Conservation (phyloP, 2,888 invertebrate genomes). For the Willowsia nigromaculata region DNA sequence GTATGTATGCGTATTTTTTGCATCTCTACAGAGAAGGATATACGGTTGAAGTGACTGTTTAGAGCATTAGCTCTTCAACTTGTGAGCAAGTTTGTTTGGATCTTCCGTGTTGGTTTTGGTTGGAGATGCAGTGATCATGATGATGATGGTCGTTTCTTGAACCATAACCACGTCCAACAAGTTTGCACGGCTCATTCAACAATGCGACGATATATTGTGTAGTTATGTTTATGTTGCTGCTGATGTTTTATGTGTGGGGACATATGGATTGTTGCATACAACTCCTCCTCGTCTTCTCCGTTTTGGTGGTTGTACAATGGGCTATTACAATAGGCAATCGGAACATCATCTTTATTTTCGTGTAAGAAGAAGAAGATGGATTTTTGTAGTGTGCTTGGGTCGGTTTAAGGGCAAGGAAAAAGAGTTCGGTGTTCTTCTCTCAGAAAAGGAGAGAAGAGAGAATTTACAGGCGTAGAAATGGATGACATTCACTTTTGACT, state of each 20-base stretch:
- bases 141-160: conserved; percentile 48
- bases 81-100: background rate
- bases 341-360: conserved; percentile 11
- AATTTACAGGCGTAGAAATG: background rate
- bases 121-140: background rate
- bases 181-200: background rate
- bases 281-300: background rate
- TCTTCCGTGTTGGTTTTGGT: conserved; percentile 64
- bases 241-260: conserved; percentile 12
- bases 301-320: background rate
- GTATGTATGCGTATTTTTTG: background rate
- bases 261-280: background rate
- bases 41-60: conserved; percentile 20
- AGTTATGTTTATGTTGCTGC: background rate
- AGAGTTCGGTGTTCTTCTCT: conserved; percentile 11
- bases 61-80: background rate
- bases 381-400: background rate
- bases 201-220: background rate
- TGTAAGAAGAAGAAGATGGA: background rate
- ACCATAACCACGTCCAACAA: conserved; percentile 58
- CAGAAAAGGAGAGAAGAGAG: too few species aligned
- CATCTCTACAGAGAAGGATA: conserved; percentile 15
- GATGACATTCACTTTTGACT: conserved; percentile 32
- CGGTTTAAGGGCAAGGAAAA: background rate
- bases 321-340: background rate